Conservation (phyloP, 2,888 invertebrate genomes). For the Sphaerolaimus hirsutus region DNA sequence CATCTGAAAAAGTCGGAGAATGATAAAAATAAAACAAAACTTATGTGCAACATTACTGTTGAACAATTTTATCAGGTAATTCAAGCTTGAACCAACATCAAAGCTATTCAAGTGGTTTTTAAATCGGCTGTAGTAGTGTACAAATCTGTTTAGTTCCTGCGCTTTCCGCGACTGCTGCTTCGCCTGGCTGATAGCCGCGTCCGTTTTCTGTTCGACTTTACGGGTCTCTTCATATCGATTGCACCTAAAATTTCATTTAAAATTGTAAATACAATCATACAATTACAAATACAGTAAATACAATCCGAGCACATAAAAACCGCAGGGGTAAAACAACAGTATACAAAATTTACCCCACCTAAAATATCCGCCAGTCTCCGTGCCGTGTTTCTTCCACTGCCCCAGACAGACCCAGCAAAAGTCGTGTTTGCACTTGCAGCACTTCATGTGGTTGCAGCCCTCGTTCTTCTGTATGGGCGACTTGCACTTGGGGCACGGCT, state of each 20-base stretch:
- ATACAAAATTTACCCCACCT: too few species aligned
- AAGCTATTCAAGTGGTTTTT: conserved; percentile 42
- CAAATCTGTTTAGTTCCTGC: conserved; percentile 41
- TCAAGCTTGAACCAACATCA: conserved; percentile 26
- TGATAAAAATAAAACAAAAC: conserved; percentile 4
- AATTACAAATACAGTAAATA: too few species aligned
- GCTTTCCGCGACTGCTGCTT: conserved; percentile 35
- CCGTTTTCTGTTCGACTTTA: conserved; percentile 39
- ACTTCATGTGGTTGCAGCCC: conserved; percentile 48
- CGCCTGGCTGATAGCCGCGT: conserved; percentile 36
- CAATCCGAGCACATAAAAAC: too few species aligned
- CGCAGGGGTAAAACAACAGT: too few species aligned
- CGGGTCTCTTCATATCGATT: conserved; percentile 41
- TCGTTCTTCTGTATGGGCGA: conserved; percentile 47
- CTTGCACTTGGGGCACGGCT: conserved; percentile 45
- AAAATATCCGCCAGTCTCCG: conserved; percentile 45
- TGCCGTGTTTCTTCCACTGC: conserved; percentile 45
- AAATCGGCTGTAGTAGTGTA: conserved; percentile 42
- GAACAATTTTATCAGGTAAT: too few species aligned
- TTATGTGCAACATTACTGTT: too few species aligned
- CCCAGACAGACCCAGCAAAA: conserved; percentile 50
- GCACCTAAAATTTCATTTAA: too few species aligned
- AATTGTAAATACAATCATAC: too few species aligned
- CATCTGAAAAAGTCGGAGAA: conserved; percentile 26
- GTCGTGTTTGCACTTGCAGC: conserved; percentile 38